Percentiles rank a stretch among this genome's conserved stretches.
These are phyloP conservation scores for Struthidea cinerea DNA, from an alignment of 2,113 vertebrate species.

Conservation along the genomic window DNA sequence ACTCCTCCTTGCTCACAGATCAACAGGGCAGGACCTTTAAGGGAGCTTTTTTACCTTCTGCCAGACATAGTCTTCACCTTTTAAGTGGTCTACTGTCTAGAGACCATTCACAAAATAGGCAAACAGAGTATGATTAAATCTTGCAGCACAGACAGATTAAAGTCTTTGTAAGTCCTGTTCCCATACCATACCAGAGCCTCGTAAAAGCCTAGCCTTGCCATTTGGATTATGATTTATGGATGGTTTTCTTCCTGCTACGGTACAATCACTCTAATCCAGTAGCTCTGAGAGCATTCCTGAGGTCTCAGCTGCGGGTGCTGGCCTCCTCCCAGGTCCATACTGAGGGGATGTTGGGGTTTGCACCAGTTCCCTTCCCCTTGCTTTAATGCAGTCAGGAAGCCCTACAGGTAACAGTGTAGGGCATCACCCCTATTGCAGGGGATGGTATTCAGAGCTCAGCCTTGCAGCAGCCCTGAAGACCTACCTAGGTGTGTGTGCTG, in stretches of 20 bases:
- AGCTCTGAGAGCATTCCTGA: background rate
- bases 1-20: background rate
- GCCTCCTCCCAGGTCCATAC: background rate
- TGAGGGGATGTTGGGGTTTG: accelerated
- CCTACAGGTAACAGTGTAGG: background rate
- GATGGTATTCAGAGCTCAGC: background rate
- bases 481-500: background rate
- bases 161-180: background rate
- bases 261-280: background rate
- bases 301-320: background rate
- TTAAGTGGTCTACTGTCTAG: background rate
- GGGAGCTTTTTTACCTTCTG: background rate
- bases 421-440: background rate
- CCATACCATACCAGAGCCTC: background rate
- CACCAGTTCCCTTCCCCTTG: background rate
- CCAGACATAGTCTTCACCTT: background rate
- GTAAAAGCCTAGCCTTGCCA: background rate
- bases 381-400: background rate
- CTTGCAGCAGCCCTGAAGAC: background rate
- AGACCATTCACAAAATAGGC: background rate
- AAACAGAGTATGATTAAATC: background rate
- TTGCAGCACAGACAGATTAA: background rate
- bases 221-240: background rate
- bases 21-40: background rate
- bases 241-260: background rate